phyloP scores from a whole-genome alignment of 2,888 invertebrate genomes.

The Ochropacha duplaris region DNA sequence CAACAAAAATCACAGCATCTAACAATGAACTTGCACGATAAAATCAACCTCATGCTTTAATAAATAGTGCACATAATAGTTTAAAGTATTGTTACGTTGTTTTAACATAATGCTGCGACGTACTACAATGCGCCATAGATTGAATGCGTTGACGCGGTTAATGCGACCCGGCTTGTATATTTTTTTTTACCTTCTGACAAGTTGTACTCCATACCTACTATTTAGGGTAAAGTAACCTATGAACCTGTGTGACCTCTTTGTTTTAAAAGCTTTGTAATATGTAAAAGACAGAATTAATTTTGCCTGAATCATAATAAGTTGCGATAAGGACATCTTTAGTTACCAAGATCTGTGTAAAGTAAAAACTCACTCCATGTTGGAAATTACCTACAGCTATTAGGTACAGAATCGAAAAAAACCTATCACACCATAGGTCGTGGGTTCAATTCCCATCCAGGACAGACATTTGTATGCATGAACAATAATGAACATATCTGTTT shows the following conservation, averaged over 20 bases:
- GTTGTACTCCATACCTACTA: neutral
- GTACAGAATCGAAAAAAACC: neutral
- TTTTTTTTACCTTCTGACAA: neutral
- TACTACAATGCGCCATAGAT: constrained; percentile 42
- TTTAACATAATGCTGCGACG: neutral
- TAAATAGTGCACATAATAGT: neutral
- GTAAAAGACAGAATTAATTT: neutral
- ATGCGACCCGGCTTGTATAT: constrained; percentile 37
- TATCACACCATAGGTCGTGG: no score
- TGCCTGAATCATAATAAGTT: no score
- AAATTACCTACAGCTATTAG: neutral
- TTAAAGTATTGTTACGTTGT: neutral
- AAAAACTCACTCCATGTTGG: no score
- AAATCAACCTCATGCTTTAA: neutral
- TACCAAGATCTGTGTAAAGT: no score
- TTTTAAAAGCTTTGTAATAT: neutral
- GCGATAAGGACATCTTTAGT: no score
- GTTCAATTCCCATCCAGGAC: no score
- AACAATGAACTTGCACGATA: neutral
- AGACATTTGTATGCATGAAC: no score
- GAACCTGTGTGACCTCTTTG: neutral
- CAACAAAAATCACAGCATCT: neutral
- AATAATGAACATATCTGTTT: no score
- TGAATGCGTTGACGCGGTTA: constrained; percentile 43
- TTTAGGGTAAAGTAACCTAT: neutral